Conservation (phyloP, 2,888 invertebrate genomes). For the Rhimphoctona megacephalus region DNA sequence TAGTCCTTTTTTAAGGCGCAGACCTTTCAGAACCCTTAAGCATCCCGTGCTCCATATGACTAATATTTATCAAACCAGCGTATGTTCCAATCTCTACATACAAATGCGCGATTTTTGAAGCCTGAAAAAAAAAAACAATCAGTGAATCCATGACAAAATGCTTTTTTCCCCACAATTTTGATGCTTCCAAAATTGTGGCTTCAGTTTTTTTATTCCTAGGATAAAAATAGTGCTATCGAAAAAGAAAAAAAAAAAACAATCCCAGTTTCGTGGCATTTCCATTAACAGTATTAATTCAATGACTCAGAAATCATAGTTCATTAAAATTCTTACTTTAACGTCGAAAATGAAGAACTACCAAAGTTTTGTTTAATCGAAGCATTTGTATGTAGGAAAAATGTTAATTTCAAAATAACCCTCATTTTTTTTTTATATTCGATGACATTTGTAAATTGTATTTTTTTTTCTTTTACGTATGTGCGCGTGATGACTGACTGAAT, state of each 20-base stretch:
- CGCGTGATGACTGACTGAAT: conserved; percentile 35
- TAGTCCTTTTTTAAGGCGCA: conserved; percentile 74
- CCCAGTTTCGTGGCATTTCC: conserved; percentile 34
- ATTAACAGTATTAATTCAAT: conserved; percentile 61
- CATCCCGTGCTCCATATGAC: conserved; percentile 80
- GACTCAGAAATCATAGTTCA: background rate
- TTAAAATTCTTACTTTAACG: background rate
- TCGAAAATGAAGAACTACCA: conserved; percentile 30
- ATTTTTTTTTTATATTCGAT: background rate
- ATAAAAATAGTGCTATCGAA: background rate
- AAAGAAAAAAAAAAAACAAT: conserved; percentile 10
- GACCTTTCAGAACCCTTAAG: conserved; percentile 77
- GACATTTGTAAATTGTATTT: conserved; percentile 35
- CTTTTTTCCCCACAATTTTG: background rate
- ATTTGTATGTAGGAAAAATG: conserved; percentile 49
- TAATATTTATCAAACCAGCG: conserved; percentile 80
- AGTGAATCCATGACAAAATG: background rate
- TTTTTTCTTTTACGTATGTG: conserved; percentile 47
- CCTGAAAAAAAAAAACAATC: conserved; percentile 21
- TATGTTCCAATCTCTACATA: conserved; percentile 80
- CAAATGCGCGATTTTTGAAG: conserved; percentile 81
- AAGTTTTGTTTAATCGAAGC: conserved; percentile 26
- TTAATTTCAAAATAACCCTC: conserved; percentile 4
- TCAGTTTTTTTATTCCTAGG: background rate
- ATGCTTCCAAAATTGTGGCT: background rate